Conservation (phyloP, 2,113 vertebrate genomes). For the Sylvilagus bachmani region DNA sequence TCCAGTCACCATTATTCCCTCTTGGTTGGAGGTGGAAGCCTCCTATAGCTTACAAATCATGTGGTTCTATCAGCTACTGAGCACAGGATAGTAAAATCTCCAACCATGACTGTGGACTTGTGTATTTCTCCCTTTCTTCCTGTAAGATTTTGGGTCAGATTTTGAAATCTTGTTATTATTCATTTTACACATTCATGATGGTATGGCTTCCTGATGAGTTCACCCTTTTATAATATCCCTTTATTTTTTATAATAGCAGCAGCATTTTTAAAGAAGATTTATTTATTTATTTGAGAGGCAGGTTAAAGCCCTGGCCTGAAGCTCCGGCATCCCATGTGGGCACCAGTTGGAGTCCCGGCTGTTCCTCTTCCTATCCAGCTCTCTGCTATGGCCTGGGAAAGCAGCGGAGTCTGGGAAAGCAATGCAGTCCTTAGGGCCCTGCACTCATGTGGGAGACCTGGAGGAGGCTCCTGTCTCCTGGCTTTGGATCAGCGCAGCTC, state of each 20-base stretch:
- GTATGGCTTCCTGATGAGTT: neutral
- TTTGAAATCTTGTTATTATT: conserved; percentile 5
- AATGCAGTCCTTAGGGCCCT: too few relatives aligned
- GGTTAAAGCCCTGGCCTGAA: too few relatives aligned
- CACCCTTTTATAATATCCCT: neutral
- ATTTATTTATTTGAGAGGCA: too few relatives aligned
- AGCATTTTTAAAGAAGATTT: too few relatives aligned
- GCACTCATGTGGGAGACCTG: too few relatives aligned
- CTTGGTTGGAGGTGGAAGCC: neutral
- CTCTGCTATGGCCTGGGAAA: too few relatives aligned
- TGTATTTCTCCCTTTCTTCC: neutral
- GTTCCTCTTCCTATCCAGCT: too few relatives aligned
- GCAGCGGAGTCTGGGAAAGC: too few relatives aligned
- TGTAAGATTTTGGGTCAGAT: neutral
- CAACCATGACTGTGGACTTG: neutral
- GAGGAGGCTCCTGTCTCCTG: too few relatives aligned
- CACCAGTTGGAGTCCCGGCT: too few relatives aligned
- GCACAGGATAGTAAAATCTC: neutral
- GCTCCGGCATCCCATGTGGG: too few relatives aligned
- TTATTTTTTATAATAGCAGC: neutral
- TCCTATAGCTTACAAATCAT: neutral
- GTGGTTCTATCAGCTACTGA: neutral
- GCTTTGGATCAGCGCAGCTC: too few relatives aligned
- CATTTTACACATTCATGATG: neutral
- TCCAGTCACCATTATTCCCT: neutral